Percentiles rank a stretch among this genome's conserved stretches.
Conservation (phyloP, 2,113 vertebrate genomes). For the Osmerus mordax region DNA sequence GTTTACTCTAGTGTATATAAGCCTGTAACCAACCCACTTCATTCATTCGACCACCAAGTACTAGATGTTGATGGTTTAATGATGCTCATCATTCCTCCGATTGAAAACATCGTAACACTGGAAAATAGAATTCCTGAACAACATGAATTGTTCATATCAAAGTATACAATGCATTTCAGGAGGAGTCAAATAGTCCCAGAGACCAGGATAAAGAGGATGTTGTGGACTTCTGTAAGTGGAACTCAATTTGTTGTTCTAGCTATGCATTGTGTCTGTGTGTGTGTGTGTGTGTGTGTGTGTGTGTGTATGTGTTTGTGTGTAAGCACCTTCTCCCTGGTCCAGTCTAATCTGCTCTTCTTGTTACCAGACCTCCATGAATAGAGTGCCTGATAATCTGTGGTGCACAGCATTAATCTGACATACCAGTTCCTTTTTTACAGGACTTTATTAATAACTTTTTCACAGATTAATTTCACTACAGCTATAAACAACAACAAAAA, state of each 20-base stretch:
- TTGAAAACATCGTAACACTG: too few relatives aligned
- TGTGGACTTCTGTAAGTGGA: not conserved
- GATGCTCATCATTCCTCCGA: too few relatives aligned
- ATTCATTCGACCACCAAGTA: too few relatives aligned
- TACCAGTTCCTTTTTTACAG: not conserved
- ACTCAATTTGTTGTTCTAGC: not conserved
- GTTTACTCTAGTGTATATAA: too few relatives aligned
- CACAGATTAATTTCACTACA: slow-evolving; percentile 8
- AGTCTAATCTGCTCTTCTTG: slow-evolving; percentile 15
- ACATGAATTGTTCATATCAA: too few relatives aligned
- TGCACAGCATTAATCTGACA: slow-evolving; percentile 7
- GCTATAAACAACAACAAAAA: not conserved
- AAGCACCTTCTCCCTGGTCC: slow-evolving; percentile 21
- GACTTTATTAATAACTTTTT: slow-evolving; percentile 2
- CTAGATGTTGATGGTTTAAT: too few relatives aligned
- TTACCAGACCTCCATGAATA: slow-evolving; percentile 11
- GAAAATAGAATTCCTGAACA: too few relatives aligned
- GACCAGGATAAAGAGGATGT: too few relatives aligned
- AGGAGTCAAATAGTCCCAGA: too few relatives aligned
- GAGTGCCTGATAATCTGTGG: slow-evolving; percentile 14
- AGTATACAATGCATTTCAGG: too few relatives aligned
- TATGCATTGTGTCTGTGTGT: not conserved
- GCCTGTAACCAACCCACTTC: too few relatives aligned
- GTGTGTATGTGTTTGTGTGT: not conserved
- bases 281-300: not conserved